Base-by-base conservation (phyloP, 2,888 invertebrate species). In the Oxyteleia sp. region DNA sequence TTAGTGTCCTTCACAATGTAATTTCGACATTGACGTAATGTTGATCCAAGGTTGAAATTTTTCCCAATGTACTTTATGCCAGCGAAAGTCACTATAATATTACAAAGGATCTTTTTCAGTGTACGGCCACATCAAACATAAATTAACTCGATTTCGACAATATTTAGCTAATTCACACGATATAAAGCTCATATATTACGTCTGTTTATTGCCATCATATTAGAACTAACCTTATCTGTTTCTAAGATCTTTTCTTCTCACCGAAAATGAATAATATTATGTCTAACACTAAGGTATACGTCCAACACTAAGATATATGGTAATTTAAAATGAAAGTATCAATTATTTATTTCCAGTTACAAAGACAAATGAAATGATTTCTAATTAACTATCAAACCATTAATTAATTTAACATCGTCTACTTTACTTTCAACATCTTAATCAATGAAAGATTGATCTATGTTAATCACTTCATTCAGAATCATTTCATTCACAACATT, bases 361-460 rank as follows among this genome's bases (percentile, higher is more conserved):
- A 63, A 64, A 79, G 79, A 79, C 64, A 64, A 79, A 79, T 64
- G 64, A 53, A 64, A 49, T 59, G 16, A 57, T 72, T 64, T 72
- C 64, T 64, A 79, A 79, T 79, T 71, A 79, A 71, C 71, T 74
- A 38, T 32, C 53, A 61, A 47, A 29, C 63, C 68, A 80, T 74
- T 80, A 74, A 81, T 74, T 81, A 74, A 57, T 4, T 57, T 64
- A 41, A 57, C 23, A 43, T 43, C 10, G 26, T 23, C 47, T 51
- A 49, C 32, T 38, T 7, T 26, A 32, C n/a, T 68, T 61, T 68
- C 13, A 51, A 55, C 23, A 13, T 32, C 57, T 68, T 80, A 43
- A 74, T 82, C 69, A 75, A 82, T 82, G 55, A 82, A 81, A 81
- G 82, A 82, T 82, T 57, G 69, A 82, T 82, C 43, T 71, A 71